These are phyloP conservation scores for Lordiphosa clarofinis DNA, from an alignment of 1,140 invertebrate genomes.

Conservation along the genomic window DNA sequence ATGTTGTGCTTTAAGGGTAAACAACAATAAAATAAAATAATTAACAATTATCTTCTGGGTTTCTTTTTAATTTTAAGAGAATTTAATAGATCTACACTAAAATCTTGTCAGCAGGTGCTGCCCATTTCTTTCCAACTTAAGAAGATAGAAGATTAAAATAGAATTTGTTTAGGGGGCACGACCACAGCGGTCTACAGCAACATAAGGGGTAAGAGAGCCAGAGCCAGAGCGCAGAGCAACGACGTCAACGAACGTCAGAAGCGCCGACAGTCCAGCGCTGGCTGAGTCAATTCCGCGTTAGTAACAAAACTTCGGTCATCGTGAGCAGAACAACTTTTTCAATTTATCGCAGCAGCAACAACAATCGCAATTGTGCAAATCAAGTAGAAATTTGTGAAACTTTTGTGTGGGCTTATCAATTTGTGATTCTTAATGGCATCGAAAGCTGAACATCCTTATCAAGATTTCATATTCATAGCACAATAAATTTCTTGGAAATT, in stretches of 20 bases:
- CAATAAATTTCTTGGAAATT: slow-evolving; percentile 57
- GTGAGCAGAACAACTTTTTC: slow-evolving; percentile 61
- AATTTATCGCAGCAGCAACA: slow-evolving; percentile 33
- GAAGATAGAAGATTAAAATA: no score
- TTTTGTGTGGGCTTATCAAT: slow-evolving; percentile 10
- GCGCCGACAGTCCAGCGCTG: slow-evolving; percentile 27
- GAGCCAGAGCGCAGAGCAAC: slow-evolving; percentile 19
- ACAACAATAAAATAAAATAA: background rate
- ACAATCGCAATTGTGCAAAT: slow-evolving; percentile 42
- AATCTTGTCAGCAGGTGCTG: no score
- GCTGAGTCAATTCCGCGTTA: slow-evolving; percentile 35
- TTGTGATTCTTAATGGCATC: slow-evolving; percentile 71
- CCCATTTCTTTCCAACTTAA: no score
- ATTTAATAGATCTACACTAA: no score
- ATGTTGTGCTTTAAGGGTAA: background rate
- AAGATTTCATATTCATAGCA: slow-evolving; percentile 72
- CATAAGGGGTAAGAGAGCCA: background rate
- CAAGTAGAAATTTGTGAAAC: slow-evolving; percentile 59
- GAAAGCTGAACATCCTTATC: slow-evolving; percentile 56
- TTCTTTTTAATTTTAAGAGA: no score
- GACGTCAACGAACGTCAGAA: slow-evolving; percentile 16
- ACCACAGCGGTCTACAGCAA: slow-evolving; percentile 20
- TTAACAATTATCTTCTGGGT: background rate
- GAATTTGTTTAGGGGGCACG: slow-evolving; percentile 49
- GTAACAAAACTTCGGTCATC: slow-evolving; percentile 65